A percentile compares a stretch with the other conserved stretches of the same genome.
These are phyloP conservation scores for Lonchura striata DNA, from an alignment of 2,113 vertebrate species.

Conservation along the genomic window DNA sequence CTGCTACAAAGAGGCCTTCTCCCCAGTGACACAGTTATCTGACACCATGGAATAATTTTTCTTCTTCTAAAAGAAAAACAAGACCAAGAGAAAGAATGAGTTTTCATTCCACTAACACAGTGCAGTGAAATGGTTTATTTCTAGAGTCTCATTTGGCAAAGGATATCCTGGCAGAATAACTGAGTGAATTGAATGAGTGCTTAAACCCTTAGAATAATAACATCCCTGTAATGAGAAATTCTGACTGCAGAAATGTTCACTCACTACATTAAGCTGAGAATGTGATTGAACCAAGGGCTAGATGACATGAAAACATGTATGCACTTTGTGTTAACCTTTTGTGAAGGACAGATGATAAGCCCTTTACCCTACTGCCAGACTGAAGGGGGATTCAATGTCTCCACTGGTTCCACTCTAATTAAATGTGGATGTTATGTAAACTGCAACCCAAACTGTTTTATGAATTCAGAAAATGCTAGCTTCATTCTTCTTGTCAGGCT, in stretches of 20 bases:
- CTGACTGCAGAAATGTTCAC: not conserved
- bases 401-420: constrained; percentile 54
- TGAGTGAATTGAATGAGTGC: not conserved
- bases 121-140: not conserved
- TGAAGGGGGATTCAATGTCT: constrained; percentile 5
- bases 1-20: not conserved
- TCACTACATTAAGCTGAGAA: not conserved
- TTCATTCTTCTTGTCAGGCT: constrained; percentile 72
- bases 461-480: constrained; percentile 68
- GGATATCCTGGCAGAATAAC: not conserved
- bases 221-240: not conserved
- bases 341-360: constrained; percentile 43
- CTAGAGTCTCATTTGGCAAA: not conserved
- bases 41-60: not conserved
- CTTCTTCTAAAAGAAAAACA: not conserved
- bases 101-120: not conserved
- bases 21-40: not conserved
- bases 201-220: not conserved
- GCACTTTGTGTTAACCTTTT: constrained; percentile 15
- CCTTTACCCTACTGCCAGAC: constrained; percentile 22
- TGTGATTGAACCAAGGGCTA: not conserved
- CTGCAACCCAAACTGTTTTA: constrained; percentile 47
- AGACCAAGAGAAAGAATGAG: not conserved
- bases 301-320: not conserved
- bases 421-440: constrained; percentile 66